Percentiles rank a stretch among this genome's conserved stretches.
phyloP scores from a whole-genome alignment of 1,140 invertebrate genomes.

The Calycopis cecrops region DNA sequence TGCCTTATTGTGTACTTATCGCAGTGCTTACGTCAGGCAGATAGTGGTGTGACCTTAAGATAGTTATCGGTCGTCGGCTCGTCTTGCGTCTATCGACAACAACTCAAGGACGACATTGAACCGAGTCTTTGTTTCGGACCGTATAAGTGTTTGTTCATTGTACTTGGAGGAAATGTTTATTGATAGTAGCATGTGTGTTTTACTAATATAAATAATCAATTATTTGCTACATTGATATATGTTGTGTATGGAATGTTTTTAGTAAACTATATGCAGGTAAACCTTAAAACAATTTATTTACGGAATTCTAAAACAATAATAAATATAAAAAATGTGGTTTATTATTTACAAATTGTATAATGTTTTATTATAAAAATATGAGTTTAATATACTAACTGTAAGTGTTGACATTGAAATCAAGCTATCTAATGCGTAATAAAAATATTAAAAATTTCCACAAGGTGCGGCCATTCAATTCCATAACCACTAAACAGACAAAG shows the following conservation, averaged over 20 bases:
- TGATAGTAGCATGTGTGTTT: too few relatives aligned
- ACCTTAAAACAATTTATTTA: too few relatives aligned
- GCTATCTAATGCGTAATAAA: background rate
- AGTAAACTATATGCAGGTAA: too few relatives aligned
- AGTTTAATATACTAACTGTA: too few relatives aligned
- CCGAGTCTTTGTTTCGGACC: slow-evolving; percentile 22
- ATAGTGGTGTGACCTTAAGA: slow-evolving; percentile 68
- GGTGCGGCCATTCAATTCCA: slow-evolving; percentile 18
- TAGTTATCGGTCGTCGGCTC: slow-evolving; percentile 70
- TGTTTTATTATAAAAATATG: too few relatives aligned
- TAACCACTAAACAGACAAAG: slow-evolving; percentile 43
- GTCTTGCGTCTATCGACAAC: slow-evolving; percentile 50
- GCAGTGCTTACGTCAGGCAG: slow-evolving; percentile 51
- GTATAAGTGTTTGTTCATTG: slow-evolving; percentile 19
- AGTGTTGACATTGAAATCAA: background rate
- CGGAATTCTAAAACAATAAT: too few relatives aligned
- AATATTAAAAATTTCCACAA: slow-evolving; percentile 12
- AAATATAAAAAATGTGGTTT: too few relatives aligned
- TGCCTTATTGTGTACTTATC: slow-evolving; percentile 38
- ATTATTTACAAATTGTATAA: too few relatives aligned
- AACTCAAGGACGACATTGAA: slow-evolving; percentile 54
- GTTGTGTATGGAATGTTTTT: too few relatives aligned
- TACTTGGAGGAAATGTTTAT: background rate
- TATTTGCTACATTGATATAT: too few relatives aligned
- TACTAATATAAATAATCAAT: too few relatives aligned